Evolutionary conservation across 2,797 vertebrate genomes (phyloP).

Genomic region (Rallus crepitans): DNA sequence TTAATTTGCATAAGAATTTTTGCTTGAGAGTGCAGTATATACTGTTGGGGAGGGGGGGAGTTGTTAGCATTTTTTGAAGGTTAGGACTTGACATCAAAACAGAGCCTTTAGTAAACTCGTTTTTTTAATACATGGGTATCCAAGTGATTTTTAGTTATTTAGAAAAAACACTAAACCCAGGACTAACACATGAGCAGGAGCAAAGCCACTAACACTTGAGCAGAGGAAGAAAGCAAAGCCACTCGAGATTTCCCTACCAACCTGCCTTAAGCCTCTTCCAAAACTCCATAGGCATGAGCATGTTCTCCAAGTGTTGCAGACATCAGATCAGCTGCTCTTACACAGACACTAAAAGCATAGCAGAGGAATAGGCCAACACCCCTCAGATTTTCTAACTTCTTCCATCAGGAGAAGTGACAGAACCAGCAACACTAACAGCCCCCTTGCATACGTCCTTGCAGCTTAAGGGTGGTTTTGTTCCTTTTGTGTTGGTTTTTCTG

Average conservation of each 20-base stretch:
- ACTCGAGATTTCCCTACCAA: not conserved
- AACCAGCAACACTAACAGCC: not conserved
- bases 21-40: not conserved
- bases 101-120: not conserved
- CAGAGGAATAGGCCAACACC: not conserved
- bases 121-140: not conserved
- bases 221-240: not conserved
- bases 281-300: not conserved
- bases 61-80: not conserved
- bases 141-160: not conserved
- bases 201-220: not conserved
- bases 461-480: not conserved
- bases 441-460: not conserved
- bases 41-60: not conserved
- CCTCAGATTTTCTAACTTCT: not conserved
- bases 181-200: not conserved
- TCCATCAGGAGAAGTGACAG: not conserved
- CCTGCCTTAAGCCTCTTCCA: not conserved
- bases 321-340: not conserved
- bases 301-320: not conserved
- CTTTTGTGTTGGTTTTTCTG: no score
- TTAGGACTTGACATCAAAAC: not conserved
- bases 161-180: not conserved
- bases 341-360: not conserved
- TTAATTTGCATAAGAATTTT: not conserved